These are phyloP conservation scores for Rhingia rostrata DNA, from an alignment of 2,888 invertebrate species.

Conservation along the genomic window DNA sequence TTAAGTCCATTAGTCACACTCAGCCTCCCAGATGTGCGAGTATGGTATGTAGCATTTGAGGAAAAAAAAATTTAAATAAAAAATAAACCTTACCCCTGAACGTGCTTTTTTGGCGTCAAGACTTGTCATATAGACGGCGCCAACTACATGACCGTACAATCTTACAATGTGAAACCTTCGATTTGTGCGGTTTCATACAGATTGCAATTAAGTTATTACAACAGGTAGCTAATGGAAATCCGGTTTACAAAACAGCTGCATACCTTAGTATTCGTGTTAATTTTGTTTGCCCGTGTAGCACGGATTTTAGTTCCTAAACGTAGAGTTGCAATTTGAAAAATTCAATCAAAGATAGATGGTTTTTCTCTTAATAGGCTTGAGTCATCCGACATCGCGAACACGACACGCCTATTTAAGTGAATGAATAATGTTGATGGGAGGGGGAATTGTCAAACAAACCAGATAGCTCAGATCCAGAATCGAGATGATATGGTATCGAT, in stretches of 20 bases:
- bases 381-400: not conserved
- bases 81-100: not conserved
- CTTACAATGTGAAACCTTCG: not conserved
- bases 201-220: constrained; percentile 8
- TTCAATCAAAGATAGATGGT: not conserved
- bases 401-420: not conserved
- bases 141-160: not conserved
- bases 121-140: not conserved
- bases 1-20: constrained; percentile 30
- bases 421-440: not conserved
- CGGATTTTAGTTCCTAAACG: not conserved
- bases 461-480: not conserved
- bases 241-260: constrained; percentile 8
- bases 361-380: not conserved
- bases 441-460: not conserved
- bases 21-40: too few relatives aligned
- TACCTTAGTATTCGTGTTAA: not conserved
- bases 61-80: not conserved
- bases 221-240: not conserved
- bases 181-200: not conserved
- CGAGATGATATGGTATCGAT: constrained; percentile 21
- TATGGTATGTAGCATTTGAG: not conserved
- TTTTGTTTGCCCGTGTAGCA: not conserved
- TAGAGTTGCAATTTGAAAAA: not conserved
- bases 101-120: not conserved